These are phyloP conservation scores for Canis aureus DNA, from an alignment of 2,113 vertebrate genomes.

Conservation along the genomic window DNA sequence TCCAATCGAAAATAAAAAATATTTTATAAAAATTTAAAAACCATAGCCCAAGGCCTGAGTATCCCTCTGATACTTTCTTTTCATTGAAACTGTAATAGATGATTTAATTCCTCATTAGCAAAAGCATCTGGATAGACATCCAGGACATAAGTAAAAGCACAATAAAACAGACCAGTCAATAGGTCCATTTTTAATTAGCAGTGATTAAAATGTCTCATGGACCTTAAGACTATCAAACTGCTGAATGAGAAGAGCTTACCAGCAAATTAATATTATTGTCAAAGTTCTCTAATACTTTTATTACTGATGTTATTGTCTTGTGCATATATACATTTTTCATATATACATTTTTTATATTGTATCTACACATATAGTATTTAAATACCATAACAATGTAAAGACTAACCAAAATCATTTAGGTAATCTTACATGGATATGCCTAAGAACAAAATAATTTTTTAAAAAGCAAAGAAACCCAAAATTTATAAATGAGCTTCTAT, in stretches of 20 bases:
- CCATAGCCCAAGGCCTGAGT: background rate
- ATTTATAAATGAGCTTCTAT: constrained; percentile 25
- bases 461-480: background rate
- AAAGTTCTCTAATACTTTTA: background rate
- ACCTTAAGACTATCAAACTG: background rate
- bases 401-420: background rate
- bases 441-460: background rate
- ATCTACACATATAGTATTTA: background rate
- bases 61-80: background rate
- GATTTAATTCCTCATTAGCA: constrained; percentile 10
- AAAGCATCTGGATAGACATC: background rate
- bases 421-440: background rate
- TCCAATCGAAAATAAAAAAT: constrained; percentile 26
- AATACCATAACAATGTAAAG: background rate
- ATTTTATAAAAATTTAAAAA: constrained; percentile 42
- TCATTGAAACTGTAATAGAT: background rate
- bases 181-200: constrained; percentile 32
- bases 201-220: background rate
- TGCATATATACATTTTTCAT: background rate
- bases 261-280: background rate
- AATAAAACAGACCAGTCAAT: background rate
- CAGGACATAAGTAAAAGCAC: background rate
- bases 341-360: background rate
- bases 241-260: background rate
- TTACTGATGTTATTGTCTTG: background rate